Evolutionary conservation across 2,888 invertebrate genomes (phyloP).

Genomic region (Xanthostigma xanthostigma): DNA sequence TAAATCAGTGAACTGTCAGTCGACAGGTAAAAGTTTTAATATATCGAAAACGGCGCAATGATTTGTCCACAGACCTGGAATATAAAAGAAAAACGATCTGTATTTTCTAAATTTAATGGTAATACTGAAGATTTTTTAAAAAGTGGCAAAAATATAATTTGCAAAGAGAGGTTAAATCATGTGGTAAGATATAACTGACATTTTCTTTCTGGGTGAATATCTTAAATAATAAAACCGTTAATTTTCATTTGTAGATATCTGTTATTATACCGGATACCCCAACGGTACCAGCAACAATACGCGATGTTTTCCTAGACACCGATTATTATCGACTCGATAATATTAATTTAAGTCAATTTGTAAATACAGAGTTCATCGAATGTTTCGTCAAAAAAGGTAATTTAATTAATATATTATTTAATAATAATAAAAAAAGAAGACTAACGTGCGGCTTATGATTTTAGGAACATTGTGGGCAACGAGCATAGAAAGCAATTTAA

Average conservation of each 20-base stretch:
- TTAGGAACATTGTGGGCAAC: slow-evolving; percentile 32
- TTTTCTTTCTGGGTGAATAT: no score
- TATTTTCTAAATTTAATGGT: no score
- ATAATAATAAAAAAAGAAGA: no score
- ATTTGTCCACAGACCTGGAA: no score
- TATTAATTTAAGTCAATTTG: slow-evolving; percentile 29
- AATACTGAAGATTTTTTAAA: no score
- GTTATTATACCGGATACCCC: slow-evolving; percentile 34
- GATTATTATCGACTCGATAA: slow-evolving; percentile 37
- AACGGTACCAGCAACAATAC: slow-evolving; percentile 26
- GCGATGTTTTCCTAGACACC: slow-evolving; percentile 25
- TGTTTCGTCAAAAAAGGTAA: slow-evolving; percentile 40
- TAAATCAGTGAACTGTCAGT: no score
- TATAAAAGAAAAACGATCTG: no score
- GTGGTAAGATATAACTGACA: no score
- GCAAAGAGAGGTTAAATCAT: no score
- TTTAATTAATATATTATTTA: slow-evolving; percentile 6
- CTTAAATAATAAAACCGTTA: slow-evolving; percentile 6
- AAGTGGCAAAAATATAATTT: no score
- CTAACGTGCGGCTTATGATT: slow-evolving; percentile 5
- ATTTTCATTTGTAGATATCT: slow-evolving; percentile 32
- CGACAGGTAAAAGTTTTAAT: no score
- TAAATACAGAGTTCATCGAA: slow-evolving; percentile 34
- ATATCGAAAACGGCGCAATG: no score
- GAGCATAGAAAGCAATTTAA: slow-evolving; percentile 31